phyloP scores from a whole-genome alignment of 2,888 invertebrate species.

The Hyalella azteca region DNA sequence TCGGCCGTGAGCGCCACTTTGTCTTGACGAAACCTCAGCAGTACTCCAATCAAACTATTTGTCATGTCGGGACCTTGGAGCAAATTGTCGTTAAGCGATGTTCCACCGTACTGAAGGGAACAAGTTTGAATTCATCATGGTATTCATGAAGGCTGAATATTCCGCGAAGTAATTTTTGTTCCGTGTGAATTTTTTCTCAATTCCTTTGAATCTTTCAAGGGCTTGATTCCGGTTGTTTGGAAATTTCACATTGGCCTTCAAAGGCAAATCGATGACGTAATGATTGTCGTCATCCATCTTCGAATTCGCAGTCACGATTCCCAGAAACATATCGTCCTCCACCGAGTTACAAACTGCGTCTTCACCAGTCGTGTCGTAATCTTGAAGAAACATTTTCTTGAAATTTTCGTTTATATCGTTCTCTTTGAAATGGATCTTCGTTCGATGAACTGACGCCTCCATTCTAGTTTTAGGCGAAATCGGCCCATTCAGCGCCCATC shows the following conservation, averaged over 20 bases:
- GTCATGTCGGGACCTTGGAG: slow-evolving; percentile 5
- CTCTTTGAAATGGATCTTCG: no score
- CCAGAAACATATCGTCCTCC: no score
- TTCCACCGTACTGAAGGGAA: not conserved
- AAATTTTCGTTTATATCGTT: no score
- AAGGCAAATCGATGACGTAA: not conserved
- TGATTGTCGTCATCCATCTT: no score
- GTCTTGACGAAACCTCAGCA: no score
- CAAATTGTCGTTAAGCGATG: not conserved
- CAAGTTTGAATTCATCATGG: slow-evolving; percentile 6
- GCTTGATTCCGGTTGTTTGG: not conserved
- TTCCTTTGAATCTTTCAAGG: not conserved
- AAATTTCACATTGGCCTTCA: not conserved
- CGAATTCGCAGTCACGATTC: no score
- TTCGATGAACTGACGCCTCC: no score
- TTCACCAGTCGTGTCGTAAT: no score
- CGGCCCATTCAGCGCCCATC: no score
- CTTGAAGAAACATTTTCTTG: no score
- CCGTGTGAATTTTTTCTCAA: not conserved
- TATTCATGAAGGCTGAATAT: not conserved
- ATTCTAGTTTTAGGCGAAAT: no score
- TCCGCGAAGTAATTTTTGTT: not conserved
- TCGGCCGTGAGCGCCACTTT: slow-evolving; percentile 32
- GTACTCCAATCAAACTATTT: not conserved
- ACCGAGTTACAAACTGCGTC: no score